These are phyloP conservation scores for Macrosoma leucophasiata DNA, from an alignment of 2,888 invertebrate genomes.

Conservation along the genomic window DNA sequence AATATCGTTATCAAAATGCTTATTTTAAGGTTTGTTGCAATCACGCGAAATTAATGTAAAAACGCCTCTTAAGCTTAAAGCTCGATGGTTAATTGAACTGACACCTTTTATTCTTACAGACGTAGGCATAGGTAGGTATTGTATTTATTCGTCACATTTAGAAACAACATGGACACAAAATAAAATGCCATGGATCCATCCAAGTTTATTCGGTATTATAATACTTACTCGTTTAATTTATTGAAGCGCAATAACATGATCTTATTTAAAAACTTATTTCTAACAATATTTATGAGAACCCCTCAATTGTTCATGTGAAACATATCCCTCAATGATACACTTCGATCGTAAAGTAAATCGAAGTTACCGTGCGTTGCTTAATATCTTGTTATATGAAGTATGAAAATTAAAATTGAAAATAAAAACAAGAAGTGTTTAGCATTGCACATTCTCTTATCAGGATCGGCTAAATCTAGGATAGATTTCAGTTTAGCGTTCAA, in stretches of 20 bases:
- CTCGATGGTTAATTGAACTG: no score
- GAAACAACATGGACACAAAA: no score
- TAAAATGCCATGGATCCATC: no score
- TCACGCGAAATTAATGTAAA: no score
- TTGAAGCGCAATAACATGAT: slow-evolving; percentile 1
- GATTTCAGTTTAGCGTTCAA: slow-evolving; percentile 49
- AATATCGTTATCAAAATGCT: no score
- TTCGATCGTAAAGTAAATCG: slow-evolving; percentile 42
- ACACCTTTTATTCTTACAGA: no score
- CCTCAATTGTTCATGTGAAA: slow-evolving; percentile 27
- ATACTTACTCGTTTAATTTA: no score
- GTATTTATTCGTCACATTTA: no score
- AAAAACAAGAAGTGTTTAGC: slow-evolving; percentile 68
- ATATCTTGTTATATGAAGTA: slow-evolving; percentile 52
- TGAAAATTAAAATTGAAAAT: slow-evolving; percentile 62
- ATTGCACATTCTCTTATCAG: slow-evolving; percentile 73
- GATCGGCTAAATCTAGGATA: slow-evolving; percentile 61
- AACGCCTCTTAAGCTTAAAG: no score
- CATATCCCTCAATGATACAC: slow-evolving; percentile 43
- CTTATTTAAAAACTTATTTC: slow-evolving; percentile 12
- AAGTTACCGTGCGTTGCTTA: slow-evolving; percentile 50
- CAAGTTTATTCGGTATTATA: no score
- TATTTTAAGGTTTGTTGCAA: no score
- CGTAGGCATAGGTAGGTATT: no score
- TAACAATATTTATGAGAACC: not conserved